Conservation (phyloP, 2,888 invertebrate genomes). For the Caenorhabditis sp. region DNA sequence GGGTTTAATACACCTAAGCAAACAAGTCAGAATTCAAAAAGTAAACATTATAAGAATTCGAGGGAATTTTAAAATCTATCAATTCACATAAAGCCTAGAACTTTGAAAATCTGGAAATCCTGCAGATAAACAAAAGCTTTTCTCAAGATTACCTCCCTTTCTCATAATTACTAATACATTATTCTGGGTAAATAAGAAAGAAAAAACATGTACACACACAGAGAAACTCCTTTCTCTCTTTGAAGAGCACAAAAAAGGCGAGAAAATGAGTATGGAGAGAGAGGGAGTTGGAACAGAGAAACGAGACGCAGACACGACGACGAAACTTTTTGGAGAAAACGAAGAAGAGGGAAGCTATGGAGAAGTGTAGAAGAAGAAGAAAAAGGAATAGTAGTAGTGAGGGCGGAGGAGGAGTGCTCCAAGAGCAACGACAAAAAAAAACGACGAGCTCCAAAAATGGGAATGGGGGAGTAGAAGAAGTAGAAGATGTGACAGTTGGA, state of each 20-base stretch:
- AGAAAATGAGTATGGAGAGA: slow-evolving; percentile 18
- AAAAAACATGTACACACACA: neutral
- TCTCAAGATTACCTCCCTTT: neutral
- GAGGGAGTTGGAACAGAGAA: slow-evolving; percentile 2
- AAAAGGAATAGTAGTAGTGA: neutral
- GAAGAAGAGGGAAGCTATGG: slow-evolving; percentile 19
- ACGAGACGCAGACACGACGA: slow-evolving; percentile 23
- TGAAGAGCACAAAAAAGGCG: slow-evolving; percentile 13
- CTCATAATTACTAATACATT: neutral
- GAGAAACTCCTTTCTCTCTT: neutral
- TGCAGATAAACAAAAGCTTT: neutral
- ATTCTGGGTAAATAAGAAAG: slow-evolving; percentile 3
- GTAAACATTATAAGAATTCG: neutral
- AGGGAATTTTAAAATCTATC: neutral
- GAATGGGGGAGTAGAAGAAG: neutral
- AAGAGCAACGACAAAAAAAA: slow-evolving; percentile 1
- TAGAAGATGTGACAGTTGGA: neutral
- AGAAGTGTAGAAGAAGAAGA: slow-evolving; percentile 7
- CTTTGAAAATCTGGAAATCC: neutral
- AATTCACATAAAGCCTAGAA: too few species aligned
- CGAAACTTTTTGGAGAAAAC: slow-evolving; percentile 22
- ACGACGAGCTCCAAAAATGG: neutral
- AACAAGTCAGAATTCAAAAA: neutral
- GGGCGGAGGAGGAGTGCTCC: neutral
- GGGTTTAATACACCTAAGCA: neutral